Base-by-base conservation (phyloP, 2,113 vertebrate species). In the Petromus typicus region DNA sequence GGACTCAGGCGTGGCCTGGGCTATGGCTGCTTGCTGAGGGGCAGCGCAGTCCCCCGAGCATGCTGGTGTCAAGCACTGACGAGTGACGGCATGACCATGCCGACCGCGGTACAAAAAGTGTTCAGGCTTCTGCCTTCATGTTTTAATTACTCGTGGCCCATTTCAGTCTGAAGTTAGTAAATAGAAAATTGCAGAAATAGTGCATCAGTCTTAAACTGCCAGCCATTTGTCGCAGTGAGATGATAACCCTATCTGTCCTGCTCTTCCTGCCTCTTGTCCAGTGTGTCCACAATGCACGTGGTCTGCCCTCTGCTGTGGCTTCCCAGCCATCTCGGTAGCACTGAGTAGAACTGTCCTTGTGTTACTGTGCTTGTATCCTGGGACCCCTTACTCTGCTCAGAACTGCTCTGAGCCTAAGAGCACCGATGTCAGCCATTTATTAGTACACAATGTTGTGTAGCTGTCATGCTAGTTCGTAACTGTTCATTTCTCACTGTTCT, bases 1-100 rank as follows among this genome's bases (percentile, higher is more conserved):
- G 1, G 30, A n/a, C 51, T 32, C 51, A 9, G 14, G 0, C 2
- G 0, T 23, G 17, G 8, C 4, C 17, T 6, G 1, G 32, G 20
- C 45, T 79, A 3, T 1, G 17, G 56, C 5, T 5, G 1, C 22
- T 3, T 13, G 32, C 91, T 30, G 66, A n/a, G 32, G 83, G 34
- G 86, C 1, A 10, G 27, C 12, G 22, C 27, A 30, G 73, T 4
- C 32, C 14, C 54, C n/a, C 12, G 23, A 1, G 2, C 2, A 18
- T 54, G 11, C 25, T 51, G 13, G 59, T 32, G 4, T 37, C 63
- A 20, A 43, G 54, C 37, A 37, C 73, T 59, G 30, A 48, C 32
- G 30, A 14, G 10, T 2, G 66, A 6, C 22, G 48, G 17, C 9
- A 1, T 14, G 20, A 30, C 10, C n/a, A 3, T 61, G 40, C 37